Evolutionary conservation across 1,140 invertebrate species (phyloP), one percentile per base, ranked within the genome.

Genomic region (Heliothis virescens): DNA sequence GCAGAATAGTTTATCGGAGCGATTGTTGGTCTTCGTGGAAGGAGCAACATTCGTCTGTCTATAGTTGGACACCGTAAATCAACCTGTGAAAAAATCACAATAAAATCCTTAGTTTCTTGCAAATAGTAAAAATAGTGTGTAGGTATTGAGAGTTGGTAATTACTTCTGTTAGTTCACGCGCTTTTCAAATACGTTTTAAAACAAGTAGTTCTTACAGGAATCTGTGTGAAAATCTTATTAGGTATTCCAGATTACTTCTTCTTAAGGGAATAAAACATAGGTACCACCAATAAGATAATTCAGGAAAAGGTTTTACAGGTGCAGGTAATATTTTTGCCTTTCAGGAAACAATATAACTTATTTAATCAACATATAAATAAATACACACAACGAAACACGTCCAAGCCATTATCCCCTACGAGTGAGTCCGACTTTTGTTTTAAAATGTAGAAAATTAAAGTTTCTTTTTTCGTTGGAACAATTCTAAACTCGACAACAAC

Each of bases 401-500:
- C 85, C 84, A 79, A 81, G 86, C 91, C 91, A 93, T 93, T 92
- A 93, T 87, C 87, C 85, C 83, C 60, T 80, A 72, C 81, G 85
- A 82, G 75, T 67, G 75, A 82, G 82, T 79, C 74, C 86, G 88
- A 88, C 86, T 91, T 91, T 90, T 89, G 87, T 92, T 92, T 91
- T 92, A 92, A 91, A 94, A 91, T 87, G 91, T 92, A 90, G 84
- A 89, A 92, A 94, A 94, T 92, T 92, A 91, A 94, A 94, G 84
- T 94, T 94, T 87, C 89, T 92, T 94, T 94, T 94, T 92, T 89
- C 86, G 87, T 86, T 84, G 83, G 69, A 91, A 90, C 91, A 92
- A 91, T 94, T 92, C 91, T 90, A 92, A 94, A 92, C 90, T 92
- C 90, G 86, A 60, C 65, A 80, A 83, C 89, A 94, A 94, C 92